phyloP scores from a whole-genome alignment of 2,113 vertebrate species.

The Zosterops japonicus region DNA sequence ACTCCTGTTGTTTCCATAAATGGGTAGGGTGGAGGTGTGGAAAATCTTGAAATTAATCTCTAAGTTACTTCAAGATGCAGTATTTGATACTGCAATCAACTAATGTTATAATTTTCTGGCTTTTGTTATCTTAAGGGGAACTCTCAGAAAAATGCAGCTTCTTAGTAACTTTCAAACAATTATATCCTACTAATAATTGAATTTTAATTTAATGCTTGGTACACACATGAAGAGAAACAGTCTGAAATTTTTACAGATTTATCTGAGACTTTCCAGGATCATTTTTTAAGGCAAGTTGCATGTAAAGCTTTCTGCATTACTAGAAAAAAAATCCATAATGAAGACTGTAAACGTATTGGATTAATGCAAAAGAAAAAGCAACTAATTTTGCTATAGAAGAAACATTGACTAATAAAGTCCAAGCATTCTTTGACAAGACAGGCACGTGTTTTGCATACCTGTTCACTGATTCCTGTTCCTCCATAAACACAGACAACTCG shows the following conservation, averaged over 20 bases:
- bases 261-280: background rate
- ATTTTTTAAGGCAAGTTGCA: background rate
- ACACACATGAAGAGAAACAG: background rate
- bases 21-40: too few species aligned
- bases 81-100: background rate
- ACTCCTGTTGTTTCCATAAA: background rate
- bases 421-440: background rate
- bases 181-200: background rate
- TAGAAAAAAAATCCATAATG: background rate
- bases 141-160: background rate
- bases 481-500: conserved; percentile 98
- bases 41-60: background rate
- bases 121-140: background rate
- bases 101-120: background rate
- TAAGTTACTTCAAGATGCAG: background rate
- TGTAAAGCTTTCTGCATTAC: background rate
- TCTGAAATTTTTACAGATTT: background rate
- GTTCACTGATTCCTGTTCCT: conserved; percentile 98
- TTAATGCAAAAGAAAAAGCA: background rate
- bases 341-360: background rate
- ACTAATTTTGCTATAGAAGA: background rate
- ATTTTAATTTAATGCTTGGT: background rate
- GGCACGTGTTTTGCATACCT: conserved; percentile 73
- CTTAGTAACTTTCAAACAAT: background rate
- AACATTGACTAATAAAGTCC: background rate